Evolutionary conservation across 2,113 vertebrate species (phyloP).

Genomic region (Callorhinus ursinus): DNA sequence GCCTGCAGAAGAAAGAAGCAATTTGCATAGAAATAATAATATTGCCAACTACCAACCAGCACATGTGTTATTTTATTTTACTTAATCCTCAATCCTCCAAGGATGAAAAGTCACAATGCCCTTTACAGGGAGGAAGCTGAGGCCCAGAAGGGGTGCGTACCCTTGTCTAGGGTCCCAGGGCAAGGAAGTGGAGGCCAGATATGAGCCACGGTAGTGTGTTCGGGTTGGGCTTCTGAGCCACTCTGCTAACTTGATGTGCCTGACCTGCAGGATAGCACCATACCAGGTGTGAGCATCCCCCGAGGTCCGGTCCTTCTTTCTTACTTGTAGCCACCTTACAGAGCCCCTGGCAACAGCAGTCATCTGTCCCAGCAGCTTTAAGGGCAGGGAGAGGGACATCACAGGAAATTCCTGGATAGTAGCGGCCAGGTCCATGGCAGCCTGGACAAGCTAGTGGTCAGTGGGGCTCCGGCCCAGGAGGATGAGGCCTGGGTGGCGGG

Average conservation of each 20-base stretch:
- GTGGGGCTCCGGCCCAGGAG: not conserved
- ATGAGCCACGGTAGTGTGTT: not conserved
- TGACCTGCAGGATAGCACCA: not conserved
- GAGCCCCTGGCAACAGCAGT: not conserved
- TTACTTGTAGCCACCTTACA: not conserved
- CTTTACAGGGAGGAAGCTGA: not conserved
- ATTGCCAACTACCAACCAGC: not conserved
- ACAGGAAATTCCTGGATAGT: not conserved
- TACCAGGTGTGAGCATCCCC: fast-evolving
- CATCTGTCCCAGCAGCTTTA: no score
- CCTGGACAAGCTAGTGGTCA: no score
- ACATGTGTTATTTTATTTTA: constrained; percentile 8
- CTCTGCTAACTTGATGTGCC: not conserved
- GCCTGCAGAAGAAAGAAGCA: constrained; percentile 14
- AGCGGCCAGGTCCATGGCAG: not conserved
- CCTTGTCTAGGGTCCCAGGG: not conserved
- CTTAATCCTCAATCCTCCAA: constrained; percentile 4
- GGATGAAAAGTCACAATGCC: not conserved
- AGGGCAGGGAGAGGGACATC: not conserved
- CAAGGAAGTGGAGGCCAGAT: not conserved
- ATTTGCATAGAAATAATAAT: constrained; percentile 35
- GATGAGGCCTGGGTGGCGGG: not conserved
- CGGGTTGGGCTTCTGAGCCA: not conserved
- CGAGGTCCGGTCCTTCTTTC: not conserved
- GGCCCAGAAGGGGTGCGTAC: not conserved